Evolutionary conservation across 2,113 vertebrate species (phyloP).

Genomic region (Charina bottae): DNA sequence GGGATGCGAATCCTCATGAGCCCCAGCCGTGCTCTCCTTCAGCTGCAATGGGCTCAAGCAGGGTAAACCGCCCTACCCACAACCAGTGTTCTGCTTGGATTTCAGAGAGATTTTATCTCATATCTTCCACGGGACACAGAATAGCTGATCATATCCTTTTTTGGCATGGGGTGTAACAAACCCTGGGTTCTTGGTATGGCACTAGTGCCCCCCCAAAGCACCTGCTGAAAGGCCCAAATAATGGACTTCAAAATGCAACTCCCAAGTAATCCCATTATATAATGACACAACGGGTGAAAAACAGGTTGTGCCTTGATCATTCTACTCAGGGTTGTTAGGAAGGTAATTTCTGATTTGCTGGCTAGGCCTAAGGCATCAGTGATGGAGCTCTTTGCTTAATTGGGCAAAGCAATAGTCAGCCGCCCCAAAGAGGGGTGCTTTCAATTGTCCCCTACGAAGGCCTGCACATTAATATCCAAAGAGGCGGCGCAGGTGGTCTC

Average conservation of each 20-base stretch:
- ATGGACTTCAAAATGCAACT: not conserved
- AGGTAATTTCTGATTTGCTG: not conserved
- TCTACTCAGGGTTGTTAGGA: not conserved
- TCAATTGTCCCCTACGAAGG: not conserved
- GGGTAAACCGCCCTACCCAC: not conserved
- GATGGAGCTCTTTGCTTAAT: not conserved
- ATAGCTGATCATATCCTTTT: no score
- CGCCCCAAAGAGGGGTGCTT: not conserved
- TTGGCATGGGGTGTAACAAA: no score
- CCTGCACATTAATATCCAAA: no score
- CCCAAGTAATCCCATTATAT: not conserved
- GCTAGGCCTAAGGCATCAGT: not conserved
- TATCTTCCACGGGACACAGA: no score
- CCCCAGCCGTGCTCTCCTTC: not conserved
- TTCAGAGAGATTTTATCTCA: not conserved
- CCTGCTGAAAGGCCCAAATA: not conserved
- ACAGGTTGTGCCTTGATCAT: not conserved
- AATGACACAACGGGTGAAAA: not conserved
- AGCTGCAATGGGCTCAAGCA: not conserved
- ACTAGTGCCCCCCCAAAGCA: not conserved
- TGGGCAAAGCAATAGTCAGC: not conserved
- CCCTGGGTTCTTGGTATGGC: not conserved
- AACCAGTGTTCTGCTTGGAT: not conserved
- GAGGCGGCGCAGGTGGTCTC: no score
- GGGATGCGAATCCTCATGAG: not conserved